Evolutionary conservation across 30 jellyfish, hydroid and myxozoan species (phyloP).

Genomic region (Nemopilema nomurai): DNA sequence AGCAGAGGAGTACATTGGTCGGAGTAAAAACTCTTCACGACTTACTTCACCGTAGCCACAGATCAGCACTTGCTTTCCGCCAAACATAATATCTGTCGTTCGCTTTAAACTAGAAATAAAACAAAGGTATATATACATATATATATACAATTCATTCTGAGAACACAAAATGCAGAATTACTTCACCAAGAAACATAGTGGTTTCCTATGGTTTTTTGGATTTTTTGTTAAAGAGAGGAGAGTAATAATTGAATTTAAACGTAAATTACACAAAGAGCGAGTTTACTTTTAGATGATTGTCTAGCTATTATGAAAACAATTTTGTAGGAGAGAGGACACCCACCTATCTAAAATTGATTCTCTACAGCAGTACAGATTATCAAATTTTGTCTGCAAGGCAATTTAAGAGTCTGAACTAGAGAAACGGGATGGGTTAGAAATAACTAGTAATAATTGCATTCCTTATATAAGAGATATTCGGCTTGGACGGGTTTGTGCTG

Average conservation of each 20-base stretch:
- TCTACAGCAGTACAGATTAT: slow-evolving; percentile 90
- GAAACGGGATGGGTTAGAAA: no score
- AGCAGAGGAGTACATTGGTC: no score
- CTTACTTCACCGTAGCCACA: slow-evolving; percentile 98
- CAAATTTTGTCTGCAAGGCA: slow-evolving; percentile 78
- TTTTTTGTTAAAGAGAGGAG: no score
- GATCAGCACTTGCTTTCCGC: slow-evolving; percentile 96
- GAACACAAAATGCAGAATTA: neutral
- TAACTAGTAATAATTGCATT: no score
- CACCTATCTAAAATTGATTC: slow-evolving; percentile 90
- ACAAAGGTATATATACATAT: neutral
- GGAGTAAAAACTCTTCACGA: no score
- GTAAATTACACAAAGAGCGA: neutral
- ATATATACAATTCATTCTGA: neutral
- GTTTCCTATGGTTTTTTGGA: no score
- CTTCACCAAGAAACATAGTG: neutral
- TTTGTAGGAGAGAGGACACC: neutral
- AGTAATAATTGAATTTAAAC: neutral
- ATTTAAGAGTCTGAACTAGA: neutral
- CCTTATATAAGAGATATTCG: no score
- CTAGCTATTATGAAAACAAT: neutral
- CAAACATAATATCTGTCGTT: slow-evolving; percentile 98
- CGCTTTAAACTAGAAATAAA: slow-evolving; percentile 80
- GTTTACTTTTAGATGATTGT: neutral
- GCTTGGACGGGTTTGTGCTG: no score